Evolutionary conservation across 2,888 invertebrate genomes (phyloP).

Genomic region (Linnaemya tessellans): DNA sequence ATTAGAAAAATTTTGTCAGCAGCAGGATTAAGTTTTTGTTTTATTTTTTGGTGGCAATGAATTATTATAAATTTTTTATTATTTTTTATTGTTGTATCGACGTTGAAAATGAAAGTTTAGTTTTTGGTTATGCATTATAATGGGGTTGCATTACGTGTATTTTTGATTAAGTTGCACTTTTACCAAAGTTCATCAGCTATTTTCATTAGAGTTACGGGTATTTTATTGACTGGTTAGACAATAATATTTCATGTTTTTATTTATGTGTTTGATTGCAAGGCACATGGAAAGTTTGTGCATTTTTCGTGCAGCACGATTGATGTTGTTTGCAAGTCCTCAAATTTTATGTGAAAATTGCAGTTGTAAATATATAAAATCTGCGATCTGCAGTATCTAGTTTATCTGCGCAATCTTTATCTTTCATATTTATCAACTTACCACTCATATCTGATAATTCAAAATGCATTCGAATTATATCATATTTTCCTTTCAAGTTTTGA

Average conservation of each 20-base stretch:
- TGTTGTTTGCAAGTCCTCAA: neutral
- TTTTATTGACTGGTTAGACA: neutral
- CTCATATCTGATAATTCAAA: too few species aligned
- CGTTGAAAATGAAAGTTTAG: slow-evolving; percentile 48
- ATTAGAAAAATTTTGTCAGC: slow-evolving; percentile 1
- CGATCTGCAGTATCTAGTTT: too few species aligned
- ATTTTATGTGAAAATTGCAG: neutral
- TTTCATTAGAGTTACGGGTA: neutral
- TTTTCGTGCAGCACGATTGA: neutral
- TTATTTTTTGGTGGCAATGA: slow-evolving; percentile 22
- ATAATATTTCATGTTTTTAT: neutral
- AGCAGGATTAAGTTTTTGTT: neutral
- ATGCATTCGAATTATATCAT: too few species aligned
- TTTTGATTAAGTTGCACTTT: slow-evolving; percentile 2
- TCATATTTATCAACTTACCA: too few species aligned
- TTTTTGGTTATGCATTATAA: slow-evolving; percentile 9
- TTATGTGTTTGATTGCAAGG: neutral
- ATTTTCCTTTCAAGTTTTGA: too few species aligned
- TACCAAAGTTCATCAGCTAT: slow-evolving; percentile 1
- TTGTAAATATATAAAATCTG: neutral
- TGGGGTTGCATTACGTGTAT: neutral
- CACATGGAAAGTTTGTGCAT: neutral
- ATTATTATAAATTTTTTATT: neutral
- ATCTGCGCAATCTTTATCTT: too few species aligned
- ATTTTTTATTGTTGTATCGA: slow-evolving; percentile 21